Evolutionary conservation across 2,797 vertebrate species (phyloP).

Genomic region (Melanotaenia trifasciata): DNA sequence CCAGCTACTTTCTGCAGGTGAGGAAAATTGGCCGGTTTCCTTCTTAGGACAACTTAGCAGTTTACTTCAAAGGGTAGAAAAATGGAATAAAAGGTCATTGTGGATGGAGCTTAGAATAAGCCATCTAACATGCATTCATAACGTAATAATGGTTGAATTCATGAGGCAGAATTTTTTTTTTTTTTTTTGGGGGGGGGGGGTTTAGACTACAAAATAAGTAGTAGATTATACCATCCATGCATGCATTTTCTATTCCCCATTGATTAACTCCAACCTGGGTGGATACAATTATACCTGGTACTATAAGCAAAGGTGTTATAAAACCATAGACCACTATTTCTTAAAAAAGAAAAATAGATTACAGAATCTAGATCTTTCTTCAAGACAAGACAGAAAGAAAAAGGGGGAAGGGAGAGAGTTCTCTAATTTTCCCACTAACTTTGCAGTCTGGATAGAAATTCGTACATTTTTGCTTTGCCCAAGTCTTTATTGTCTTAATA

Average conservation of each 20-base stretch:
- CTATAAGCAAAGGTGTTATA: too few species aligned
- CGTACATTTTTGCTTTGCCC: constrained; percentile 51
- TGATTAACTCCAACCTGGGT: too few species aligned
- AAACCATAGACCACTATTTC: neutral
- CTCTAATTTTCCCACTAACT: constrained; percentile 37
- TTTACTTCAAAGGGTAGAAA: neutral
- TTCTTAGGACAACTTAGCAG: neutral
- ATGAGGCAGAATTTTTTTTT: constrained; percentile 21
- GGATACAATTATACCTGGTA: too few species aligned
- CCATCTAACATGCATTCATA: constrained; percentile 3
- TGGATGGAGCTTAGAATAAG: neutral
- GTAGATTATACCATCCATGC: neutral
- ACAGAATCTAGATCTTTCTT: neutral
- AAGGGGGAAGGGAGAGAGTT: neutral
- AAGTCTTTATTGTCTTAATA: constrained; percentile 17
- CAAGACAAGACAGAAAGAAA: neutral
- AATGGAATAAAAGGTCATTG: neutral
- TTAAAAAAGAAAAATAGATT: neutral
- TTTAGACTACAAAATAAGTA: neutral
- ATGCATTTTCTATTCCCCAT: too few species aligned
- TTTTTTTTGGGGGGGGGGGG: too few species aligned
- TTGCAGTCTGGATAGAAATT: constrained; percentile 46
- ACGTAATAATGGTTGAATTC: neutral
- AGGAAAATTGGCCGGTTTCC: neutral
- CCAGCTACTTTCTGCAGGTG: constrained; percentile 55